Evolutionary conservation across 2,113 vertebrate genomes (phyloP).

Genomic region (Nettapus auritus): DNA sequence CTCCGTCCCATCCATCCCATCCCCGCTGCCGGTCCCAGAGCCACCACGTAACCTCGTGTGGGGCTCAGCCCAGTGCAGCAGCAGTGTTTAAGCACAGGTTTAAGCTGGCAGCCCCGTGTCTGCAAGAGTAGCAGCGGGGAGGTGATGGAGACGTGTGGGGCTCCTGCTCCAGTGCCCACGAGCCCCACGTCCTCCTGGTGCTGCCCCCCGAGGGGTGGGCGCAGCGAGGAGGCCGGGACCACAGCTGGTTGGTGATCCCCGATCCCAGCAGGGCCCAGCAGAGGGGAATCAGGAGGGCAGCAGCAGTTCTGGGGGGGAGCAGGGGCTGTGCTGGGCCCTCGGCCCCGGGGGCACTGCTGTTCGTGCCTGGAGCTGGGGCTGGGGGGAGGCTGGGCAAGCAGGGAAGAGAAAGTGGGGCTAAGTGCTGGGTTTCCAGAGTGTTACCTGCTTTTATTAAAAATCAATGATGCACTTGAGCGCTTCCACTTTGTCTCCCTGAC

Average conservation of each 20-base stretch:
- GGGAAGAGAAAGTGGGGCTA: neutral
- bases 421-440: neutral
- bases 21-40: neutral
- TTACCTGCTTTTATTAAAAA: conserved; percentile 62
- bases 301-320: neutral
- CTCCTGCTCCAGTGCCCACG: neutral
- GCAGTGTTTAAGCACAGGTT: neutral
- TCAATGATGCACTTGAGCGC: conserved; percentile 23
- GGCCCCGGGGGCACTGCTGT: rapidly evolving
- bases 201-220: neutral
- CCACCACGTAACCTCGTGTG: neutral
- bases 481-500: conserved; percentile 55
- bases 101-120: rapidly evolving
- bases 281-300: neutral
- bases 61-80: neutral
- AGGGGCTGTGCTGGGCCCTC: neutral
- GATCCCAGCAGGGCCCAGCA: rapidly evolving
- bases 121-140: too few relatives aligned
- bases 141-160: too few relatives aligned
- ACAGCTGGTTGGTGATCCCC: neutral
- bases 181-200: neutral
- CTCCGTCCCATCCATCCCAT: rapidly evolving
- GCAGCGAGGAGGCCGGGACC: neutral
- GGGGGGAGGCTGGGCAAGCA: rapidly evolving
- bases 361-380: rapidly evolving